phyloP scores from a whole-genome alignment of 2,113 vertebrate species.

The Orthochromis malagaraziensis region DNA sequence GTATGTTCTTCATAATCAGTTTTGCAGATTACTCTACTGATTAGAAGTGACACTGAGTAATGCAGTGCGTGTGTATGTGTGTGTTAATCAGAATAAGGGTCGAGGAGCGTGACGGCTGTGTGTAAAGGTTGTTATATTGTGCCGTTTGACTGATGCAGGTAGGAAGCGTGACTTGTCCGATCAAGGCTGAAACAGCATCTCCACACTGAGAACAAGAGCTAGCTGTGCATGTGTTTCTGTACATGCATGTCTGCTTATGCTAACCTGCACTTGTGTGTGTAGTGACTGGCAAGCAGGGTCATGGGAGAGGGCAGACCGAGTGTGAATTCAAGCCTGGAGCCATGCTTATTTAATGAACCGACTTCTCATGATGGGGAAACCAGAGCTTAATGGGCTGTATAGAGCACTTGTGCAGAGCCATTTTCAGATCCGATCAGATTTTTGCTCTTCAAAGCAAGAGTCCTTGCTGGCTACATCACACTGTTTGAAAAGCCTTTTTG shows the following conservation, averaged over 20 bases:
- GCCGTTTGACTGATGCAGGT: background rate
- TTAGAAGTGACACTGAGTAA: constrained; percentile 45
- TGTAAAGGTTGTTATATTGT: constrained; percentile 2
- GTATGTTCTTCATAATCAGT: constrained; percentile 38
- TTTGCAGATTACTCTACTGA: constrained; percentile 44
- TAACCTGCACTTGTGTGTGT: background rate
- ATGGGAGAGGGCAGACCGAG: constrained; percentile 64
- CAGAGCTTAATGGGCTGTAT: constrained; percentile 31
- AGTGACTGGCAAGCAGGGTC: constrained; percentile 50
- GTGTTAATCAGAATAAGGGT: background rate
- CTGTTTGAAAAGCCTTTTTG: background rate
- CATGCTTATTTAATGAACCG: constrained; percentile 59
- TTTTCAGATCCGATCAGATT: constrained; percentile 1
- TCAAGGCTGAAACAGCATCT: background rate
- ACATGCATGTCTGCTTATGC: background rate
- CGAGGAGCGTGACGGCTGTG: background rate
- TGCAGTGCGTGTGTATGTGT: background rate
- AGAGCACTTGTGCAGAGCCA: background rate
- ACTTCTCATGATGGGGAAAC: constrained; percentile 35
- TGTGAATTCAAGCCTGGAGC: constrained; percentile 59
- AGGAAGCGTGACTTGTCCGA: constrained; percentile 9
- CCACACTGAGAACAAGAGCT: background rate
- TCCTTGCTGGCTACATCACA: background rate
- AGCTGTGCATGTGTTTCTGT: background rate
- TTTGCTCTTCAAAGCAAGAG: background rate